Base-by-base conservation (phyloP, 2,113 vertebrate genomes). In the Salvelinus namaycush region DNA sequence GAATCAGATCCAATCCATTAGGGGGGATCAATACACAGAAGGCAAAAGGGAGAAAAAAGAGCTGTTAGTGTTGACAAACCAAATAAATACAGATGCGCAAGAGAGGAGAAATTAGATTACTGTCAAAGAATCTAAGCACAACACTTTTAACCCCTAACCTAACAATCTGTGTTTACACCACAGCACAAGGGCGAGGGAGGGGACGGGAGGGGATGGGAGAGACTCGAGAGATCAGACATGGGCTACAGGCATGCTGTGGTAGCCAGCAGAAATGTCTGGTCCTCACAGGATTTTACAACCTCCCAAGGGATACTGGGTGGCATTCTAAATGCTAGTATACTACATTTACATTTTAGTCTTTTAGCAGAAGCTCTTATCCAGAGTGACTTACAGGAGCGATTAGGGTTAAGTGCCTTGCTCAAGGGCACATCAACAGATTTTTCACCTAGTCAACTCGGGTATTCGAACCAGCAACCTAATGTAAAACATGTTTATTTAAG, bases 1-100 rank as follows among this genome's bases (percentile, higher is more conserved):
- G 95, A 97, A 97, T 95, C 93, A 94, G 96, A 96, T 96, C 95
- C 94, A 95, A 95, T 96, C 96, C 96, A 97, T 97, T 97, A 97
- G 51, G 16, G 94, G 87, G 92, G 92, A 97, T 97, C 96, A 93
- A 97, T 97, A 97, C 92, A 82, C 92, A 89, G 84, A 83, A 81
- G 87, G 86, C 84, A 88, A 77, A 82, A 90, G 89, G 87, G 88
- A 88, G 77, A 54, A 54, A 54, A 86, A 89, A 87, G 87, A 92
- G 90, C 92, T 73, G 81, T 89, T 91, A 96, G 93, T 91, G 95
- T 95, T 95, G 94, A 95, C 95, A 94, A 96, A 96, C 95, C 94
- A 95, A 96, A 94, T 94, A 96, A 95, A 96, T 95, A 96, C 93
- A 94, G 95, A 96, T 77, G 94, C 85, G 34, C 86, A 90, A 94